phyloP scores from a whole-genome alignment of 2,797 vertebrate genomes.

The Nannoperca australis region DNA sequence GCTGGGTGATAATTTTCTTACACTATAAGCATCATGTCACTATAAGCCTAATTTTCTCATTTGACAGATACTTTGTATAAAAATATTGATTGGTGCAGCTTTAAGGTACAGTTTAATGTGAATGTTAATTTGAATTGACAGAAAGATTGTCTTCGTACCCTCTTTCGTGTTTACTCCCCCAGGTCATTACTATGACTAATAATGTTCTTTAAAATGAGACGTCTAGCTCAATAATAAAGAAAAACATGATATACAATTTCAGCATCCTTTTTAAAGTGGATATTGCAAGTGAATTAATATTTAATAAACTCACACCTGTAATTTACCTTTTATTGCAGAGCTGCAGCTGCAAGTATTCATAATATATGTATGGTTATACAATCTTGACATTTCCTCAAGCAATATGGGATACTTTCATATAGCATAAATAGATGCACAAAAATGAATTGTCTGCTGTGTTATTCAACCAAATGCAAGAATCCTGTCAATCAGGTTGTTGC shows the following conservation, averaged over 20 bases:
- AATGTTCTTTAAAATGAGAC: not conserved
- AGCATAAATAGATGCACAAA: constrained; percentile 28
- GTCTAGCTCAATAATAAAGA: not conserved
- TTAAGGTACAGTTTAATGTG: not conserved
- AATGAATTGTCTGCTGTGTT: constrained; percentile 47
- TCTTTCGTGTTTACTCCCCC: not conserved
- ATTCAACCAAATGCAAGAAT: constrained; percentile 30
- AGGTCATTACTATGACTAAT: not conserved
- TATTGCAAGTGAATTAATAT: constrained; percentile 31
- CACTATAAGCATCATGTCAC: too few species aligned
- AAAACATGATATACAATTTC: constrained; percentile 28
- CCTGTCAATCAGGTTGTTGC: not conserved
- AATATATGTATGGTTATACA: constrained; percentile 23
- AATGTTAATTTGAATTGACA: not conserved
- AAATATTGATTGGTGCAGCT: not conserved
- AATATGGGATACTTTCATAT: constrained; percentile 16
- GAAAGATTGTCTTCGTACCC: too few species aligned
- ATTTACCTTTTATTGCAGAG: constrained; percentile 30
- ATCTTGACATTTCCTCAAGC: constrained; percentile 41
- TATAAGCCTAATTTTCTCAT: not conserved
- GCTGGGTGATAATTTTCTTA: not conserved
- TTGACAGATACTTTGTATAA: not conserved
- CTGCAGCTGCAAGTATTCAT: constrained; percentile 17
- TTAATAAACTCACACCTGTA: constrained; percentile 29
- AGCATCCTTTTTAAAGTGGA: constrained; percentile 25